A percentile compares a stretch with the other conserved stretches of the same genome.
phyloP scores from a whole-genome alignment of 1,140 invertebrate genomes.

The Heliconius hermathena region DNA sequence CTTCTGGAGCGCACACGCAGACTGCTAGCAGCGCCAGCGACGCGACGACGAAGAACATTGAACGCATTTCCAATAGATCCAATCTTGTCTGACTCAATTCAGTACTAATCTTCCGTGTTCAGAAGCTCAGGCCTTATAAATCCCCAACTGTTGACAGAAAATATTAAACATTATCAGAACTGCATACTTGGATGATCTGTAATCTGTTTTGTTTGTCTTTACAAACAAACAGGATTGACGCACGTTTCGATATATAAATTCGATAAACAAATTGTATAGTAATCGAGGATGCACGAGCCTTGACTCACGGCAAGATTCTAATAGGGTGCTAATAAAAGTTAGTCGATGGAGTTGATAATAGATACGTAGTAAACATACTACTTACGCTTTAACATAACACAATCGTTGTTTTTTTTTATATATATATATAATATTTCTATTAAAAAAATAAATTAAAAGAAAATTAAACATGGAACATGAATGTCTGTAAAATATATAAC shows the following conservation, averaged over 20 bases:
- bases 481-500: background rate
- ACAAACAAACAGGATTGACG: conserved; percentile 55
- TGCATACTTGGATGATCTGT: conserved; percentile 56
- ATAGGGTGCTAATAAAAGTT: conserved; percentile 34
- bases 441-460: background rate
- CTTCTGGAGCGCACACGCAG: conserved; percentile 65
- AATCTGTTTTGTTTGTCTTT: conserved; percentile 43
- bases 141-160: conserved; percentile 53
- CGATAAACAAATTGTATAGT: conserved; percentile 53
- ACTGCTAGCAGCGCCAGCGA: conserved; percentile 66
- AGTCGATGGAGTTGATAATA: background rate
- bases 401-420: background rate
- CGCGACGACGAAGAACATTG: conserved; percentile 66
- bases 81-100: conserved; percentile 59
- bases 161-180: conserved; percentile 63
- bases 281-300: conserved; percentile 63
- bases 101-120: conserved; percentile 36
- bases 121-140: conserved; percentile 51
- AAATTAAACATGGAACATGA: background rate
- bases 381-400: background rate
- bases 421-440: background rate
- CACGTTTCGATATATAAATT: conserved; percentile 53
- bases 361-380: background rate
- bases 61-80: conserved; percentile 71
- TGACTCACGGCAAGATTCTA: conserved; percentile 44